A percentile compares a stretch with the other conserved stretches of the same genome.
phyloP scores from a whole-genome alignment of 2,113 vertebrate genomes.

The Oenanthe melanoleuca region DNA sequence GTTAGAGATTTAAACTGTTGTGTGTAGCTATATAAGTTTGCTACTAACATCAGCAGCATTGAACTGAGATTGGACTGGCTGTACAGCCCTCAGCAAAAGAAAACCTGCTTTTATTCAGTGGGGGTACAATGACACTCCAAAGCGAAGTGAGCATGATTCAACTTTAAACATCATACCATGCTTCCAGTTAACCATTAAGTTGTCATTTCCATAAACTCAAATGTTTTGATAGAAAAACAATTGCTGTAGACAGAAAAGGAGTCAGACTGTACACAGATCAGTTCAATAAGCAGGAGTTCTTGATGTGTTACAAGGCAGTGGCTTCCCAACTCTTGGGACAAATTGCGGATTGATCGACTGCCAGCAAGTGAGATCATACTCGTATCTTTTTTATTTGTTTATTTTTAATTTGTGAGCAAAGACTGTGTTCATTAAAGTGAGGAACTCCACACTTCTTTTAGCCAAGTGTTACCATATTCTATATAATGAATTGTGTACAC shows the following conservation, averaged over 20 bases:
- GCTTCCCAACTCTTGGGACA: conserved; percentile 45
- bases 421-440: conserved; percentile 56
- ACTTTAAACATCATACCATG: not conserved
- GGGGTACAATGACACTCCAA: not conserved
- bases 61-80: not conserved
- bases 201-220: conserved; percentile 15
- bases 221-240: conserved; percentile 33
- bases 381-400: conserved; percentile 67
- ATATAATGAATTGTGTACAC: not conserved
- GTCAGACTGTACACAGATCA: not conserved
- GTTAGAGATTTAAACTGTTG: not conserved
- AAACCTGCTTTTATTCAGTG: not conserved
- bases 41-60: not conserved
- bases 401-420: conserved; percentile 66
- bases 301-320: conserved; percentile 17
- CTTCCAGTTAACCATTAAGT: not conserved
- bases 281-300: not conserved
- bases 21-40: not conserved
- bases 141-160: not conserved
- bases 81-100: not conserved
- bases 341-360: conserved; percentile 51
- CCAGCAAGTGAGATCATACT: conserved; percentile 25
- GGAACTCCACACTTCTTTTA: conserved; percentile 19
- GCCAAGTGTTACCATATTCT: conserved; percentile 43
- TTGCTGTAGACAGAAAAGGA: not conserved